Evolutionary conservation across 2,113 vertebrate species (phyloP).

Genomic region (Notechis scutatus): DNA sequence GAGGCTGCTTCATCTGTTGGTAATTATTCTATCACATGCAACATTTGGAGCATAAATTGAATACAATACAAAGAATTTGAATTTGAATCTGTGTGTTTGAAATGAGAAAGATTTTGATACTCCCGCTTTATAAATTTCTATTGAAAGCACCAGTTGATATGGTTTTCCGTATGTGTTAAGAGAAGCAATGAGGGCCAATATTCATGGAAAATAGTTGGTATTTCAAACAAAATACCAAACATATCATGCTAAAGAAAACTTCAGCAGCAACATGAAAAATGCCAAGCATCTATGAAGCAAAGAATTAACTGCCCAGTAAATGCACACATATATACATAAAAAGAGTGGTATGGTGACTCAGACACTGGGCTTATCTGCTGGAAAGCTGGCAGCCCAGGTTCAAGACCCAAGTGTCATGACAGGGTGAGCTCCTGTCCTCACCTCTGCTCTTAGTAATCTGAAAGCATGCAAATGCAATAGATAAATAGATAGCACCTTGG

Average conservation of each 20-base stretch:
- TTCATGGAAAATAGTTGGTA: not conserved
- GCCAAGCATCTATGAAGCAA: not conserved
- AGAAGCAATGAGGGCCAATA: not conserved
- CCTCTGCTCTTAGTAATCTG: too few species aligned
- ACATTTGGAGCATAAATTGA: not conserved
- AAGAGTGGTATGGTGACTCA: not conserved
- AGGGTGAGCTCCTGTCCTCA: too few species aligned
- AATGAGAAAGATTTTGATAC: not conserved
- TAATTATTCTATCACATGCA: not conserved
- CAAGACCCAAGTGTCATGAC: too few species aligned
- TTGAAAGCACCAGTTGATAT: not conserved
- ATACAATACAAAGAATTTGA: not conserved
- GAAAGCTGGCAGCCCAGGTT: too few species aligned
- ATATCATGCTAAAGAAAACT: not conserved
- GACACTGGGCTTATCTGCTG: not conserved
- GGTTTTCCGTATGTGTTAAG: not conserved
- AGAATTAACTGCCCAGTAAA: not conserved
- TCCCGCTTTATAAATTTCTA: not conserved
- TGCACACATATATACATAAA: not conserved
- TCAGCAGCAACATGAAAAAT: not conserved
- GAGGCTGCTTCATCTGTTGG: not conserved
- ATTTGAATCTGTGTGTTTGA: not conserved
- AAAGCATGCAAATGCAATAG: too few species aligned
- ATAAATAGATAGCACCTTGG: too few species aligned
- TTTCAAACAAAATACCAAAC: not conserved